Evolutionary conservation across 2,888 invertebrate genomes (phyloP), one percentile per base, ranked within the genome.

Genomic region (Syritta pipiens): DNA sequence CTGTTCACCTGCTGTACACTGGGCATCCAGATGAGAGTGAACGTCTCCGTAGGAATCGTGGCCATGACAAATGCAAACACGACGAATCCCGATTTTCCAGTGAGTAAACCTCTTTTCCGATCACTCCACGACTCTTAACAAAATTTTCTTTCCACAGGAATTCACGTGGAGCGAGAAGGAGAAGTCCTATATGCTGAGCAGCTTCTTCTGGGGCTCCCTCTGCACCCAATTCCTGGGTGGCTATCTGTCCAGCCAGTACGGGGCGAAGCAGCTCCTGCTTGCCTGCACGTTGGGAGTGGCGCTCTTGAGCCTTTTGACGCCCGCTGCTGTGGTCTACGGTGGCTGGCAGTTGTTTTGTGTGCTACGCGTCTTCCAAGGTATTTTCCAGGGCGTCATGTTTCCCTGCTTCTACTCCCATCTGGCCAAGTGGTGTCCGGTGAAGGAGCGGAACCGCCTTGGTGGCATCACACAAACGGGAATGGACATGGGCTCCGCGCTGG

Each of bases 401-500:
- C 93, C 93, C 0, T 90, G 91, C 62, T 86, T 92, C 0, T 93
- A 93, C 81, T 91, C 92, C 0, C 86, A 92, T 1, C 83, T 93
- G 10, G 91, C 93, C 0, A 92, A 92, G 83, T 93, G 93, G 93
- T 83, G 91, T 0, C 94, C 94, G 0, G 88, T 90, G 0, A 85
- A 89, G 0, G 94, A 95, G 84, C 90, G 94, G 68, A 92, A 93
- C 53, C 89, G 93, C 20, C 88, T 94, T 75, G 92, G 92, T 67
- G 91, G 92, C 68, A 90, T 92, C 48, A 91, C 92, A 0, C 92
- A 92, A 85, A 91, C 92, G 65, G 95, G 95, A 49, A 92, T 92
- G n/a, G 93, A 94, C 83, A 89, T 94, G 1, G 95, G 95, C 1
- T 94, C 94, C n/a, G 93, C 94, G 0, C 84, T 94, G 5, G 92